Percentiles rank a stretch among this genome's conserved stretches.
These are phyloP conservation scores for Papilio helenus DNA, from an alignment of 1,140 invertebrate species.

Conservation along the genomic window DNA sequence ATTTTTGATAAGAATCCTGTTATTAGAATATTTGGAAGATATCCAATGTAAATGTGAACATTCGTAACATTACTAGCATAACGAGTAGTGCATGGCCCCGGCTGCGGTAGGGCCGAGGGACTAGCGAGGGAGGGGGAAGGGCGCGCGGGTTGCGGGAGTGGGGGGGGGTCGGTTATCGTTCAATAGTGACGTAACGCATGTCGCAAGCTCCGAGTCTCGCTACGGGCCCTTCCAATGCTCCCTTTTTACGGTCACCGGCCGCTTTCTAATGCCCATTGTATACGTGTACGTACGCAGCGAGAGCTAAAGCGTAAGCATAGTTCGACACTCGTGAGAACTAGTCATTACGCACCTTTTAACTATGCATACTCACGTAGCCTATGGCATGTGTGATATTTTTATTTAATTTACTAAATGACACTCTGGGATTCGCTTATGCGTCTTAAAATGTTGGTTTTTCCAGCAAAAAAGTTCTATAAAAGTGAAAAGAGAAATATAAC, in stretches of 20 bases:
- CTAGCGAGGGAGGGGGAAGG: slow-evolving; percentile 29
- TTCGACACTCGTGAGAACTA: slow-evolving; percentile 76
- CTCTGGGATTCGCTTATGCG: not conserved
- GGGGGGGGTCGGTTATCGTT: slow-evolving; percentile 59
- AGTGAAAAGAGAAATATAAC: not conserved
- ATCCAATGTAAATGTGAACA: slow-evolving; percentile 8
- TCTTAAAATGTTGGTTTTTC: not conserved
- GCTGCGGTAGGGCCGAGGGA: slow-evolving; percentile 52
- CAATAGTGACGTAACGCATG: slow-evolving; percentile 74
- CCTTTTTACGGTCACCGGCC: slow-evolving; percentile 76
- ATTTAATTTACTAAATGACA: not conserved
- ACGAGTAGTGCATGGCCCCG: slow-evolving; percentile 43
- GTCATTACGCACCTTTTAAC: slow-evolving; percentile 40
- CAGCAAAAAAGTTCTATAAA: not conserved
- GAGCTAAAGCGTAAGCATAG: slow-evolving; percentile 60
- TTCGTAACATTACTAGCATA: slow-evolving; percentile 24
- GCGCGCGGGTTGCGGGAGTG: slow-evolving; percentile 41
- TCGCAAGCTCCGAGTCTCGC: slow-evolving; percentile 59
- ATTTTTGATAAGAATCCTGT: not conserved
- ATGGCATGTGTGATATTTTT: not conserved
- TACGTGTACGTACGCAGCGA: slow-evolving; percentile 53
- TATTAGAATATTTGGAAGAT: not conserved
- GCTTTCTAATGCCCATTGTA: slow-evolving; percentile 81
- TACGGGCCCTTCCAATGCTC: slow-evolving; percentile 69
- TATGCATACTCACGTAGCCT: slow-evolving; percentile 27